Evolutionary conservation across 2,888 invertebrate species (phyloP).

Genomic region (Standfussiana lucernea): DNA sequence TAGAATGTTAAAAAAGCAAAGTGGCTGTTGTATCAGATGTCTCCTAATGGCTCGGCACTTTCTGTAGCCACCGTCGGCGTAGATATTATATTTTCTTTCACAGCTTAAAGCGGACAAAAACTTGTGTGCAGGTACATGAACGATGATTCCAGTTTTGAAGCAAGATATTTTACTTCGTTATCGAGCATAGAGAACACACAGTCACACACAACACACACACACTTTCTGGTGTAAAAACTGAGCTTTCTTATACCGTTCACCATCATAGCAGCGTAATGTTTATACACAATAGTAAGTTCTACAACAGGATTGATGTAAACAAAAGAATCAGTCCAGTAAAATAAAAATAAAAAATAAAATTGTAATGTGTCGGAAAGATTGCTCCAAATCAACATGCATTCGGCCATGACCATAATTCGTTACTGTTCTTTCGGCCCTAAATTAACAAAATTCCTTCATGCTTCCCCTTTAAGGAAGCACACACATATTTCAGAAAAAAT

Average conservation of each 20-base stretch:
- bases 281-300: not conserved
- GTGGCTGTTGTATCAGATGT: constrained; percentile 58
- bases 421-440: too few relatives aligned
- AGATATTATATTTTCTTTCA: constrained; percentile 51
- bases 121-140: constrained; percentile 21
- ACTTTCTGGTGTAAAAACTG: not conserved
- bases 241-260: not conserved
- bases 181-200: not conserved
- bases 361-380: too few relatives aligned
- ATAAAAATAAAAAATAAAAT: too few relatives aligned
- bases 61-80: constrained; percentile 31
- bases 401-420: too few relatives aligned
- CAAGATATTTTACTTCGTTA: not conserved
- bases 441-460: too few relatives aligned
- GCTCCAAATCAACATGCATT: too few relatives aligned
- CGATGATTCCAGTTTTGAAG: not conserved
- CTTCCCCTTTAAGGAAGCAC: too few relatives aligned
- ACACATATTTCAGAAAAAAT: too few relatives aligned
- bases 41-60: constrained; percentile 59
- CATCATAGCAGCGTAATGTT: not conserved
- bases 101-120: constrained; percentile 30
- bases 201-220: too few relatives aligned
- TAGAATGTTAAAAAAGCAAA: constrained; percentile 40
- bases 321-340: not conserved
- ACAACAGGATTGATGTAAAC: not conserved